Percentiles rank a stretch among this genome's conserved stretches.
These are phyloP conservation scores for Prorops nasuta DNA, from an alignment of 1,140 invertebrate genomes.

Conservation along the genomic window DNA sequence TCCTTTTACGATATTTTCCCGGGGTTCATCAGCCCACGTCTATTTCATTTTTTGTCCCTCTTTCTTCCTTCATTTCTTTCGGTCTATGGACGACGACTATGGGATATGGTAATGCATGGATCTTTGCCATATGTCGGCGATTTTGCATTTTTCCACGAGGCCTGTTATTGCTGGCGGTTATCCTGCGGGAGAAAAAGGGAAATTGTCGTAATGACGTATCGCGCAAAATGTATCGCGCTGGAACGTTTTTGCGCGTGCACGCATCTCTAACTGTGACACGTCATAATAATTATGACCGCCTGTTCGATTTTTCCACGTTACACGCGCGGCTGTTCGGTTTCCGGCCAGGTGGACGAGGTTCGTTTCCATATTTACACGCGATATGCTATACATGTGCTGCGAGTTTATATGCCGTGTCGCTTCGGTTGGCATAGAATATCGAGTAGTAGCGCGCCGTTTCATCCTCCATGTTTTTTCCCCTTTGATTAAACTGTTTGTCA, in stretches of 20 bases:
- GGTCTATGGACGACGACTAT: neutral
- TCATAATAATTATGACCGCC: conserved; percentile 19
- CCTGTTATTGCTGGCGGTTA: too few relatives aligned
- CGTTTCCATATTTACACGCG: conserved; percentile 18
- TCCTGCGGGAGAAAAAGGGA: too few relatives aligned
- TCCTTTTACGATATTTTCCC: too few relatives aligned
- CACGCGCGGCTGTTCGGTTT: conserved; percentile 12
- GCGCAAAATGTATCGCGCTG: too few relatives aligned
- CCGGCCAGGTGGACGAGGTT: conserved; percentile 19
- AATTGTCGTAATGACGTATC: too few relatives aligned
- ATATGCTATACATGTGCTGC: too few relatives aligned
- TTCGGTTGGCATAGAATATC: conserved; percentile 14
- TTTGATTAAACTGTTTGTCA: too few relatives aligned
- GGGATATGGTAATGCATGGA: too few relatives aligned
- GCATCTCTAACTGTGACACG: too few relatives aligned
- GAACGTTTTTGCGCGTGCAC: too few relatives aligned
- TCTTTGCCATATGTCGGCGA: too few relatives aligned
- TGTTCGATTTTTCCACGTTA: conserved; percentile 12
- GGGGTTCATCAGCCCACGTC: neutral
- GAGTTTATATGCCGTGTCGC: conserved; percentile 12
- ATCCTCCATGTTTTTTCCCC: neutral
- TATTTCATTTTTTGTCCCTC: neutral
- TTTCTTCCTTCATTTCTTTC: neutral
- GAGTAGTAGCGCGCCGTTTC: conserved; percentile 4
- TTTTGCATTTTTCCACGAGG: too few relatives aligned